These are phyloP conservation scores for Scaptomyza montana DNA, from an alignment of 1,140 invertebrate species.

Conservation along the genomic window DNA sequence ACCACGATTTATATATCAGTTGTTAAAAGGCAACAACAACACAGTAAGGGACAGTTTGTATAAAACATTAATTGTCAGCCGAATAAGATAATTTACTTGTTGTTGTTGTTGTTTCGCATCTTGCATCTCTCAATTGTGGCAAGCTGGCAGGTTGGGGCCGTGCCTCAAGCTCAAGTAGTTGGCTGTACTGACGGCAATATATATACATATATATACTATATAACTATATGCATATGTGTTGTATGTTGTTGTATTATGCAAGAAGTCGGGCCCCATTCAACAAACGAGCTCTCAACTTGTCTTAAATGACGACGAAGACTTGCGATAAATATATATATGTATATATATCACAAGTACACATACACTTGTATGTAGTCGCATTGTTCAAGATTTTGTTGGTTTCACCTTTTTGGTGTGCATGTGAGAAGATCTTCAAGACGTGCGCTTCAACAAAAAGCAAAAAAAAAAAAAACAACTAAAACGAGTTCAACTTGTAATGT, in stretches of 20 bases:
- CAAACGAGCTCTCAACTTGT: constrained; percentile 57
- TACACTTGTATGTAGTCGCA: constrained; percentile 4
- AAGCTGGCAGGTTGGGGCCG: constrained; percentile 54
- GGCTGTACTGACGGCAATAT: constrained; percentile 20
- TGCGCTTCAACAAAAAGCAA: constrained; percentile 11
- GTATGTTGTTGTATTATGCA: constrained; percentile 57
- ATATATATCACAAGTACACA: constrained; percentile 45
- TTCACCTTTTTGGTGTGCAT: constrained; percentile 63
- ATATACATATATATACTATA: no score
- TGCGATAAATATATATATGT: constrained; percentile 40
- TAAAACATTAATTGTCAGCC: constrained; percentile 67
- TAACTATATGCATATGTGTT: not conserved
- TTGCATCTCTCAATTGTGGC: constrained; percentile 66
- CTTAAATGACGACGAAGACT: constrained; percentile 59
- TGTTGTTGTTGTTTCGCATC: constrained; percentile 18
- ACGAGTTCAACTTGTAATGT: constrained; percentile 56
- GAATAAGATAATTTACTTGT: constrained; percentile 70
- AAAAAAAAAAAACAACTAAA: not conserved
- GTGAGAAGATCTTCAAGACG: constrained; percentile 26
- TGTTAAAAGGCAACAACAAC: constrained; percentile 16
- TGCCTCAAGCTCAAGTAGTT: constrained; percentile 61
- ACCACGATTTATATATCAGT: constrained; percentile 61
- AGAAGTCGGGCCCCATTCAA: constrained; percentile 66
- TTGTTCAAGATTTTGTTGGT: constrained; percentile 53
- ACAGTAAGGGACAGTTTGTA: constrained; percentile 46